Percentiles rank a stretch among this genome's conserved stretches.
phyloP scores from a whole-genome alignment of 2,113 vertebrate genomes.

The Centropus bengalensis region DNA sequence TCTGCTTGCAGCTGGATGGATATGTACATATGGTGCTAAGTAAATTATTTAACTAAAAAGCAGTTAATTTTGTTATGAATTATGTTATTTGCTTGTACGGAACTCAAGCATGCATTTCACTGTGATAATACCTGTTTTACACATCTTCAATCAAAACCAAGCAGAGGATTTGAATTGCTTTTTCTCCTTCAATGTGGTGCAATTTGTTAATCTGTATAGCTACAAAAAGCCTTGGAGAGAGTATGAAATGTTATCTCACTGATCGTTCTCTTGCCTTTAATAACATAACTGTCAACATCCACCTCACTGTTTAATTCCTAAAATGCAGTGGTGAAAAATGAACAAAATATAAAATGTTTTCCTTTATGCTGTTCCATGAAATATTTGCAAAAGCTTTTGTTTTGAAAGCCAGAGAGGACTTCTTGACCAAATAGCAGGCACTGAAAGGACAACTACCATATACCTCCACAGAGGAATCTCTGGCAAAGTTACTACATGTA shows the following conservation, averaged over 20 bases:
- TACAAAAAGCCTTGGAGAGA: conserved; percentile 16
- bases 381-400: background rate
- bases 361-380: background rate
- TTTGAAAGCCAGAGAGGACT: background rate
- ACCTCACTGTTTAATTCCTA: background rate
- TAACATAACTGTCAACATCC: background rate
- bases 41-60: conserved; percentile 59
- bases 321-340: conserved; percentile 31
- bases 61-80: conserved; percentile 44
- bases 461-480: rapidly evolving
- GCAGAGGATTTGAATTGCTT: background rate
- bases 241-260: background rate
- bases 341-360: background rate
- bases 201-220: background rate
- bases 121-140: conserved; percentile 49
- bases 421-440: background rate
- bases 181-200: conserved; percentile 14
- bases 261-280: background rate
- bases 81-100: conserved; percentile 25
- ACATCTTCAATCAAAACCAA: conserved; percentile 40
- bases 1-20: conserved; percentile 24
- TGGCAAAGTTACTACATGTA: background rate
- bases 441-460: background rate
- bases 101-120: background rate
- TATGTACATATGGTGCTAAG: conserved; percentile 12